A percentile compares a stretch with the other conserved stretches of the same genome.
These are phyloP conservation scores for Nasonia giraulti DNA, from an alignment of 1,140 invertebrate genomes.

Conservation along the genomic window DNA sequence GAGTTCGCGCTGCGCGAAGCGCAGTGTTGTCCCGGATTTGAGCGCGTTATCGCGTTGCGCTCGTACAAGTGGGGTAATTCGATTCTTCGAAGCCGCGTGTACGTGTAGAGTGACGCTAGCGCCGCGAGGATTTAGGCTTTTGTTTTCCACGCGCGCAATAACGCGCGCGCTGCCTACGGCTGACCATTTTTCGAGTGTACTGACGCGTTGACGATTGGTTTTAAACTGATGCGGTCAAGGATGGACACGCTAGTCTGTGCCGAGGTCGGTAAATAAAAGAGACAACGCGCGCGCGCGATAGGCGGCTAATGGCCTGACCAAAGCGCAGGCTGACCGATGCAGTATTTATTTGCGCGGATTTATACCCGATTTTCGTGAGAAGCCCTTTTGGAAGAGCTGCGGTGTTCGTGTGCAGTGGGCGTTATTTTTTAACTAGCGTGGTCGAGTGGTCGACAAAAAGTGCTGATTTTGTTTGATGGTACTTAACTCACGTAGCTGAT, in stretches of 20 bases:
- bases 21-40: background rate
- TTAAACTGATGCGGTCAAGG: background rate
- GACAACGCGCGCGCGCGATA: no score
- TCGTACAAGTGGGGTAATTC: background rate
- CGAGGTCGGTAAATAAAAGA: background rate
- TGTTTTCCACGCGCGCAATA: background rate
- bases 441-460: no score
- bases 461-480: no score
- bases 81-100: background rate
- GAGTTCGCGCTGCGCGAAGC: background rate
- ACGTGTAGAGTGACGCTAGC: no score
- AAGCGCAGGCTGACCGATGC: no score
- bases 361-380: no score
- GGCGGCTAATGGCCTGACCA: no score
- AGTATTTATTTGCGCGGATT: no score
- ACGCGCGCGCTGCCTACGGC: background rate
- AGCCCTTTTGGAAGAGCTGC: no score
- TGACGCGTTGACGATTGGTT: background rate
- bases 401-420: no score
- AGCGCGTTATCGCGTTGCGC: background rate
- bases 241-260: background rate
- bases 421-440: no score
- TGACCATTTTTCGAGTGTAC: constrained; percentile 3
- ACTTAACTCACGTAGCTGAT: no score
- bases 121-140: background rate